These are phyloP conservation scores for Drosophila burlai DNA, from an alignment of 1,140 invertebrate species.

Conservation along the genomic window DNA sequence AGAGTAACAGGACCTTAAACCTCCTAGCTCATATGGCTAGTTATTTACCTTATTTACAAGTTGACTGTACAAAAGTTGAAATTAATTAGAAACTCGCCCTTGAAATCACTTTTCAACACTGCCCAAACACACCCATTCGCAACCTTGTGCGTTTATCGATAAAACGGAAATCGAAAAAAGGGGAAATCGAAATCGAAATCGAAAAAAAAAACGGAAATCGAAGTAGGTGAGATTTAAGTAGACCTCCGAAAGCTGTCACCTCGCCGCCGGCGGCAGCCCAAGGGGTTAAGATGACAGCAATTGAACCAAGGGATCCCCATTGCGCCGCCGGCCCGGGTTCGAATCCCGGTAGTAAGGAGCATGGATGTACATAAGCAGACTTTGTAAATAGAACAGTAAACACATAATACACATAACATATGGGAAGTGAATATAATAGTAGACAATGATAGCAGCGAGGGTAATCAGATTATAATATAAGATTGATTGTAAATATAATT, in stretches of 20 bases:
- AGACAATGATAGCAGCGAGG: too few species aligned
- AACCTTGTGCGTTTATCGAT: not conserved
- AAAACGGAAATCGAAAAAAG: not conserved
- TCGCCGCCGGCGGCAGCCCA: slow-evolving; percentile 7
- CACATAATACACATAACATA: too few species aligned
- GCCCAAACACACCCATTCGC: not conserved
- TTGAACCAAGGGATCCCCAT: not conserved
- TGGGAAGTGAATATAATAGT: too few species aligned
- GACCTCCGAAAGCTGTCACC: not conserved
- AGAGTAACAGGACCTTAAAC: not conserved
- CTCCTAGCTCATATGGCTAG: not conserved
- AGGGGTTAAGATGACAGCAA: not conserved
- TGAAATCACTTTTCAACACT: not conserved
- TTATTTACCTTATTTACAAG: not conserved
- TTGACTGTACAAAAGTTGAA: not conserved
- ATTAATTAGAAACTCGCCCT: not conserved
- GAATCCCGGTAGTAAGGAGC: slow-evolving; percentile 15
- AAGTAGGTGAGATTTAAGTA: not conserved
- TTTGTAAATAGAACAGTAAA: not conserved
- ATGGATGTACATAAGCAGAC: not conserved
- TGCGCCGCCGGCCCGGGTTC: slow-evolving; percentile 7
- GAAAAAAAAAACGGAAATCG: not conserved
- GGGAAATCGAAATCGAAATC: not conserved
- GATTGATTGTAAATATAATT: not conserved
- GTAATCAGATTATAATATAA: too few species aligned